Conservation (phyloP, 2,797 vertebrate genomes). For the Gila robusta region DNA sequence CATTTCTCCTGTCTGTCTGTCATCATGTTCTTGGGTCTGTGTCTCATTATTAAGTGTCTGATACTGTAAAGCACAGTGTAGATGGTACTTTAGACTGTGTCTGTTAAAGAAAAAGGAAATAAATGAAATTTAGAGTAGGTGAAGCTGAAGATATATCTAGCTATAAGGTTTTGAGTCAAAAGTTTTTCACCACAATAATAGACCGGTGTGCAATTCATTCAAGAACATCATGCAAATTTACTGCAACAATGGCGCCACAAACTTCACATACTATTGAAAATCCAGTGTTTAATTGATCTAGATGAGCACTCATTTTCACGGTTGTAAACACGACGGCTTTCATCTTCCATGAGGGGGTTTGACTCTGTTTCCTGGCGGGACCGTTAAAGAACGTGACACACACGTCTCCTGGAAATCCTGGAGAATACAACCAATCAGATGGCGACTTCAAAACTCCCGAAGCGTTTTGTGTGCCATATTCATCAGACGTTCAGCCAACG, state of each 20-base stretch:
- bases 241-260: not conserved
- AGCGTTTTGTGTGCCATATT: not conserved
- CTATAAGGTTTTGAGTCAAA: not conserved
- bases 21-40: constrained; percentile 75
- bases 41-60: constrained; percentile 77
- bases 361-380: not conserved
- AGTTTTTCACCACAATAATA: not conserved
- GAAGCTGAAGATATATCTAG: not conserved
- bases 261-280: not conserved
- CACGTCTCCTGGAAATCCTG: not conserved
- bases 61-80: constrained; percentile 63
- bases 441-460: not conserved
- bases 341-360: not conserved
- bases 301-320: not conserved
- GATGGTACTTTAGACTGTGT: constrained; percentile 4
- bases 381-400: not conserved
- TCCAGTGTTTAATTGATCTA: not conserved
- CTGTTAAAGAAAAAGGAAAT: constrained; percentile 12
- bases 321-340: not conserved
- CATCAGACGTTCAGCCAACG: not conserved
- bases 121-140: not conserved
- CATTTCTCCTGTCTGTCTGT: constrained; percentile 77
- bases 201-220: not conserved
- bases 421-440: not conserved
- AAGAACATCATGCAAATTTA: not conserved